Evolutionary conservation across 2,797 vertebrate species (phyloP).

Genomic region (Cirrhinus mrigala): DNA sequence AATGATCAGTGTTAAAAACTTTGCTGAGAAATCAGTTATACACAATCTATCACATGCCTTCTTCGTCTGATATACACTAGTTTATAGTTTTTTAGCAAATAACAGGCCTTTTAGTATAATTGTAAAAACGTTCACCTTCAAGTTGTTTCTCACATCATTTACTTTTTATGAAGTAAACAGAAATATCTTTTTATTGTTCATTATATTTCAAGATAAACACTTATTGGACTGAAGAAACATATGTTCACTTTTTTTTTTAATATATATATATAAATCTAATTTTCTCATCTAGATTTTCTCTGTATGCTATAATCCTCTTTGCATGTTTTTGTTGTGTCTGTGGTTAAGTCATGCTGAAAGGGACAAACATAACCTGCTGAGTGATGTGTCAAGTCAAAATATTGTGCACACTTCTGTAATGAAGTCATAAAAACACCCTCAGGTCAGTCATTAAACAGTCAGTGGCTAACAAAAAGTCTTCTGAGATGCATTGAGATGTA

Average conservation of each 20-base stretch:
- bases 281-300: not conserved
- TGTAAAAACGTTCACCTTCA: too few species aligned
- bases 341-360: not conserved
- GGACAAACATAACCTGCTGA: not conserved
- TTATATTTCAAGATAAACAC: not conserved
- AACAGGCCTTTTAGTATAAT: not conserved
- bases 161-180: not conserved
- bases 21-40: not conserved
- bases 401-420: not conserved
- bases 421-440: not conserved
- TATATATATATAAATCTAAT: too few species aligned
- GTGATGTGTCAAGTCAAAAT: slow-evolving; percentile 13
- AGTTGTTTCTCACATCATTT: not conserved
- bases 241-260: not conserved
- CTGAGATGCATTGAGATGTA: not conserved
- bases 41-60: not conserved
- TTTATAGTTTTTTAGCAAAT: not conserved
- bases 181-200: not conserved
- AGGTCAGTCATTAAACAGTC: not conserved
- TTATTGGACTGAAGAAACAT: not conserved
- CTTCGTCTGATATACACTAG: not conserved
- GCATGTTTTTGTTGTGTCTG: slow-evolving; percentile 11
- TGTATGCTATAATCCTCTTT: not conserved
- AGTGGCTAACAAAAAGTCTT: not conserved
- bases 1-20: not conserved